Percentiles rank a stretch among this genome's conserved stretches.
These are phyloP conservation scores for Brienomyrus longianalis DNA, from an alignment of 2,113 vertebrate species.

Conservation along the genomic window DNA sequence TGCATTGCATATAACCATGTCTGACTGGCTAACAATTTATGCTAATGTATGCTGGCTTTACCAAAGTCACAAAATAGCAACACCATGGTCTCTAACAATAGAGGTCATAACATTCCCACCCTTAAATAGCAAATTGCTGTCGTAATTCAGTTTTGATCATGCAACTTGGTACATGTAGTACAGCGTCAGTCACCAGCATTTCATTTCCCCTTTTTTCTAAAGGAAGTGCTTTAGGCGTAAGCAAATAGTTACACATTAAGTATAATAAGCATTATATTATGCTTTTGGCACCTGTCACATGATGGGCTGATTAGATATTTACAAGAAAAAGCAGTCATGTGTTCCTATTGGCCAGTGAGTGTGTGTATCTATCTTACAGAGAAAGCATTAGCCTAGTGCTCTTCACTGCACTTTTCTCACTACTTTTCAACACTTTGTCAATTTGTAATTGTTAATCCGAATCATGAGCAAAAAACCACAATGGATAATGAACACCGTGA, in stretches of 20 bases:
- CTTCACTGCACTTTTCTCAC: background rate
- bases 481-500: background rate
- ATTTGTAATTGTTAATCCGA: background rate
- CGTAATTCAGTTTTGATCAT: background rate
- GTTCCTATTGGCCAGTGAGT: background rate
- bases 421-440: background rate
- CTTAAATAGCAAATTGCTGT: background rate
- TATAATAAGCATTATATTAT: background rate
- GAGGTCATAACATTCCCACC: background rate
- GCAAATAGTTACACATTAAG: background rate
- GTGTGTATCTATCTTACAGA: background rate
- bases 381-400: background rate
- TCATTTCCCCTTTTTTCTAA: background rate
- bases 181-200: background rate
- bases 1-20: background rate
- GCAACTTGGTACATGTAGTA: background rate
- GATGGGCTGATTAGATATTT: background rate
- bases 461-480: background rate
- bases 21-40: background rate
- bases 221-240: background rate
- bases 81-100: background rate
- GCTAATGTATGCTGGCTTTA: background rate
- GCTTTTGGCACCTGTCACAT: background rate
- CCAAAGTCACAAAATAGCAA: background rate
- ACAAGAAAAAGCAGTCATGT: background rate